Conservation (phyloP, 2,113 vertebrate genomes). For the Diadophis punctatus region DNA sequence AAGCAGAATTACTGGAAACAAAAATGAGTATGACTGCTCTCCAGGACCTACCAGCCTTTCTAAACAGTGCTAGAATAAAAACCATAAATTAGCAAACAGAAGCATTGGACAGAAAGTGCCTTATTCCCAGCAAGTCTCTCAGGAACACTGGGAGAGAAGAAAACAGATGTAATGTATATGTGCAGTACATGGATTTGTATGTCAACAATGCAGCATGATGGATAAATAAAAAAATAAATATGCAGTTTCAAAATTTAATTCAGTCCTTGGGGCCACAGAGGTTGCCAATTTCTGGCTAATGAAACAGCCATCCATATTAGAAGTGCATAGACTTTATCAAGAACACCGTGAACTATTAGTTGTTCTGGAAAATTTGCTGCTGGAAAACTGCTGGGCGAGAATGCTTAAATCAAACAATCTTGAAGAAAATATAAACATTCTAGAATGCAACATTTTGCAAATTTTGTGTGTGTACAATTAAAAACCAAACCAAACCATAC, state of each 20-base stretch:
- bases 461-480: background rate
- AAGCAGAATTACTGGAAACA: background rate
- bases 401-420: background rate
- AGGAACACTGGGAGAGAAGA: background rate
- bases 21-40: background rate
- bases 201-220: background rate
- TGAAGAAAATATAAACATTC: background rate
- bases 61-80: background rate
- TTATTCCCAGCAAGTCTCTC: background rate
- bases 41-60: background rate
- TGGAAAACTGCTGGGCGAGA: background rate
- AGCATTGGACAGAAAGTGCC: background rate
- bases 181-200: background rate
- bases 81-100: background rate
- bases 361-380: background rate
- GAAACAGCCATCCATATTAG: background rate
- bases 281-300: background rate
- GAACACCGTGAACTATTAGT: background rate
- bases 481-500: conserved; percentile 45
- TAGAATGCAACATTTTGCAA: background rate
- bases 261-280: background rate
- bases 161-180: background rate
- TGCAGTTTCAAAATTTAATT: background rate
- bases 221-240: background rate
- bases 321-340: background rate